Evolutionary conservation across 2,797 vertebrate species (phyloP).

Genomic region (Arnoldichthys spilopterus): DNA sequence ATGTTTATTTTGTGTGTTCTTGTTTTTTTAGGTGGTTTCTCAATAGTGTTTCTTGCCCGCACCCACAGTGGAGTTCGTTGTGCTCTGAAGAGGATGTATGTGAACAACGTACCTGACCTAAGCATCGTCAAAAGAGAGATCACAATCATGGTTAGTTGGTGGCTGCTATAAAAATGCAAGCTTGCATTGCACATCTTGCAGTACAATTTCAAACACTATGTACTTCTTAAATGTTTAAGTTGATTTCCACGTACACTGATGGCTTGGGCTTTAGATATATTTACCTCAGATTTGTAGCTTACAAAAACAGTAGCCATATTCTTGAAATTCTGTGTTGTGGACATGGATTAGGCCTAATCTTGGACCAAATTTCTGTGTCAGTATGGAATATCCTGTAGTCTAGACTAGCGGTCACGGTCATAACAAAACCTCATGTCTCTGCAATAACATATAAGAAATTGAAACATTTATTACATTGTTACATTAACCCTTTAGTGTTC

Average conservation of each 20-base stretch:
- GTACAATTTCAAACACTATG: not conserved
- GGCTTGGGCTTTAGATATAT: not conserved
- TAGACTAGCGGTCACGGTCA: no score
- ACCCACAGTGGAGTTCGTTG: conserved; percentile 88
- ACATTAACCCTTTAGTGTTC: no score
- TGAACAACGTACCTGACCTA: conserved; percentile 92
- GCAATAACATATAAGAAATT: no score
- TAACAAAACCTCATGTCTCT: no score
- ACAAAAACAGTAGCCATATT: not conserved
- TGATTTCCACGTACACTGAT: not conserved
- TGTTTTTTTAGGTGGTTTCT: conserved; percentile 88
- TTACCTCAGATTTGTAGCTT: not conserved
- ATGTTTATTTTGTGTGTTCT: conserved; percentile 18
- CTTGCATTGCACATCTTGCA: not conserved
- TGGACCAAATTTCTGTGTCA: no score
- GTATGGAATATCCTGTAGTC: no score
- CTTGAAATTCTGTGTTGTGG: not conserved
- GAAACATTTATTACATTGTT: no score
- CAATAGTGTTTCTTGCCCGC: conserved; percentile 93
- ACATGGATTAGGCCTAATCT: no score
- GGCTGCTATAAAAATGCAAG: not conserved
- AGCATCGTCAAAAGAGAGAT: conserved; percentile 96
- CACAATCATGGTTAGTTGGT: conserved; percentile 88
- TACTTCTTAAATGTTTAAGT: not conserved
- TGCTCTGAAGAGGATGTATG: conserved; percentile 96